Conservation (phyloP, 1,140 invertebrate species). For the Telenomus remus region DNA sequence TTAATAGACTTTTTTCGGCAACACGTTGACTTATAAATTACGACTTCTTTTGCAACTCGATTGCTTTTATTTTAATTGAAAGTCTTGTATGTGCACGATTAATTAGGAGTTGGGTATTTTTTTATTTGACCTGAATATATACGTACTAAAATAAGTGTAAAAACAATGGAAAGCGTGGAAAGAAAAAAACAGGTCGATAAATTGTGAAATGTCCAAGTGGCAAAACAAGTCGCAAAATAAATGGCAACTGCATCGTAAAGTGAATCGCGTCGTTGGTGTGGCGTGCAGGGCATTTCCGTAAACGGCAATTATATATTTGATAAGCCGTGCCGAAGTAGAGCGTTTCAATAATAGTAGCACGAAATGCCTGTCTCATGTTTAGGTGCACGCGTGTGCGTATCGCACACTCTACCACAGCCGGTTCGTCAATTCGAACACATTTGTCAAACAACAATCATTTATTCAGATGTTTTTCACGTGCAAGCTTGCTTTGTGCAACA, state of each 20-base stretch:
- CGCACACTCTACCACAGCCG: slow-evolving; percentile 19
- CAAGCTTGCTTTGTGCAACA: slow-evolving; percentile 15
- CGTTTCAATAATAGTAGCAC: slow-evolving; percentile 57
- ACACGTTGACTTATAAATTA: no score
- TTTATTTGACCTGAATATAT: slow-evolving; percentile 22
- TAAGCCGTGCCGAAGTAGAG: slow-evolving; percentile 55
- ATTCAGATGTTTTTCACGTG: slow-evolving; percentile 58
- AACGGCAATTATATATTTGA: slow-evolving; percentile 60
- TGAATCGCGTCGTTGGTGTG: slow-evolving; percentile 47
- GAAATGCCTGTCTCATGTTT: slow-evolving; percentile 39
- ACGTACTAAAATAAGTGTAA: slow-evolving; percentile 21
- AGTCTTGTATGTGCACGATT: no score
- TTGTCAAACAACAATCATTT: slow-evolving; percentile 60
- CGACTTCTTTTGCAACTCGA: no score
- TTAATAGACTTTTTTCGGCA: no score
- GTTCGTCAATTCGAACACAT: slow-evolving; percentile 31
- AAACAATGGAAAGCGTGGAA: slow-evolving; percentile 28
- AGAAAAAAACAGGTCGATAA: slow-evolving; percentile 41
- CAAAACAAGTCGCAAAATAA: slow-evolving; percentile 57
- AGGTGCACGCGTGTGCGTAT: slow-evolving; percentile 48
- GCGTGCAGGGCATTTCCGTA: slow-evolving; percentile 56
- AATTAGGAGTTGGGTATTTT: no score
- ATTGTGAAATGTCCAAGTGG: slow-evolving; percentile 35
- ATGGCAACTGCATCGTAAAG: slow-evolving; percentile 53
- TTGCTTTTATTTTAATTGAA: no score